Evolutionary conservation across 2,888 invertebrate genomes (phyloP).

Genomic region (Drosophila neutralis): DNA sequence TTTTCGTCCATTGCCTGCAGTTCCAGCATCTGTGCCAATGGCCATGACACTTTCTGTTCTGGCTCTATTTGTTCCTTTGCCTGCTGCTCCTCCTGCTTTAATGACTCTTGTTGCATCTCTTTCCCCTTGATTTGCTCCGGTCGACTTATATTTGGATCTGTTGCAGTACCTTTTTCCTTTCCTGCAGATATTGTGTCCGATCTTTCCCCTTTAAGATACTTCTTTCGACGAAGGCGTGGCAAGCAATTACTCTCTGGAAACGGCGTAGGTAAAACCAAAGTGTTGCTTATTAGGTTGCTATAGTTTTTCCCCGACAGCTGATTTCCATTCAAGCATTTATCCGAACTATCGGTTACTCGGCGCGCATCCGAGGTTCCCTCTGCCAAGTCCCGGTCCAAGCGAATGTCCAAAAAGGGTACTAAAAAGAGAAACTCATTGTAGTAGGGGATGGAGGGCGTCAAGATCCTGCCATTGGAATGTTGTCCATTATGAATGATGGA

Average conservation of each 20-base stretch:
- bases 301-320: neutral
- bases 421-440: constrained; percentile 63
- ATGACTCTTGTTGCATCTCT: neutral
- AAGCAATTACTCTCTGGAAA: neutral
- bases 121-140: neutral
- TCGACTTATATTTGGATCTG: neutral
- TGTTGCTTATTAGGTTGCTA: neutral
- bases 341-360: neutral
- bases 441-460: constrained; percentile 47
- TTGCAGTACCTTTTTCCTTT: neutral
- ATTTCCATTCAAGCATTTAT: neutral
- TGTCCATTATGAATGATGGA: constrained; percentile 37
- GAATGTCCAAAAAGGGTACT: constrained; percentile 35
- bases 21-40: neutral
- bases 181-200: neutral
- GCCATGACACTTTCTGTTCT: neutral
- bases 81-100: neutral
- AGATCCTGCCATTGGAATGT: constrained; percentile 1
- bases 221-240: neutral
- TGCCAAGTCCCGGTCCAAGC: too few relatives aligned
- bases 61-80: neutral
- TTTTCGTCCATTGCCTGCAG: neutral
- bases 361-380: neutral
- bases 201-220: neutral
- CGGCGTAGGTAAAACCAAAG: neutral